Percentiles rank a stretch among this genome's conserved stretches.
Conservation (phyloP, 2,113 vertebrate species). For the Sphyrna mokarran region DNA sequence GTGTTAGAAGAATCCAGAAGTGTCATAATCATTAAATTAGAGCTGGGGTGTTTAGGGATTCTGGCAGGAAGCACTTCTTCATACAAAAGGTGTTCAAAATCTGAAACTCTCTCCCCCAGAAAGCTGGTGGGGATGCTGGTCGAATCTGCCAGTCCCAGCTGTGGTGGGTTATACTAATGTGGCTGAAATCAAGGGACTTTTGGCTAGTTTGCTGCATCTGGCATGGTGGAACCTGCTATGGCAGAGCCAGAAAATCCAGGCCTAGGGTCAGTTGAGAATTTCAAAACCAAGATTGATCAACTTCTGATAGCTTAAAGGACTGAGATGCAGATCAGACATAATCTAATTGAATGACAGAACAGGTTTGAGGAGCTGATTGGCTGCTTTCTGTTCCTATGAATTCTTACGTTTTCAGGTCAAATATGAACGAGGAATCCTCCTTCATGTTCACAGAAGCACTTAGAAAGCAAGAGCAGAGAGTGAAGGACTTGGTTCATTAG, state of each 20-base stretch:
- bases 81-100: background rate
- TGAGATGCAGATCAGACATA: background rate
- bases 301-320: background rate
- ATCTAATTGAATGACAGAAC: background rate
- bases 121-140: too few relatives aligned
- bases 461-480: background rate
- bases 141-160: too few relatives aligned
- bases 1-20: too few relatives aligned
- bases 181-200: too few relatives aligned
- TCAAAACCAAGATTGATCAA: background rate
- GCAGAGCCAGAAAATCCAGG: too few relatives aligned
- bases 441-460: background rate
- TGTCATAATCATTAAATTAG: background rate
- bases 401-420: background rate
- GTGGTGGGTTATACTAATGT: too few relatives aligned
- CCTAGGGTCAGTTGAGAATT: background rate
- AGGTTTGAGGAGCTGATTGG: background rate
- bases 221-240: too few relatives aligned
- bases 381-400: background rate
- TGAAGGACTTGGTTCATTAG: too few relatives aligned
- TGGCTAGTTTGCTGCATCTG: too few relatives aligned
- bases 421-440: background rate
- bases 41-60: background rate
- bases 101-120: background rate
- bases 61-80: background rate